Evolutionary conservation across 2,797 vertebrate species (phyloP), one percentile per base, ranked within the genome.

Genomic region (Muraenolepis orangiensis): DNA sequence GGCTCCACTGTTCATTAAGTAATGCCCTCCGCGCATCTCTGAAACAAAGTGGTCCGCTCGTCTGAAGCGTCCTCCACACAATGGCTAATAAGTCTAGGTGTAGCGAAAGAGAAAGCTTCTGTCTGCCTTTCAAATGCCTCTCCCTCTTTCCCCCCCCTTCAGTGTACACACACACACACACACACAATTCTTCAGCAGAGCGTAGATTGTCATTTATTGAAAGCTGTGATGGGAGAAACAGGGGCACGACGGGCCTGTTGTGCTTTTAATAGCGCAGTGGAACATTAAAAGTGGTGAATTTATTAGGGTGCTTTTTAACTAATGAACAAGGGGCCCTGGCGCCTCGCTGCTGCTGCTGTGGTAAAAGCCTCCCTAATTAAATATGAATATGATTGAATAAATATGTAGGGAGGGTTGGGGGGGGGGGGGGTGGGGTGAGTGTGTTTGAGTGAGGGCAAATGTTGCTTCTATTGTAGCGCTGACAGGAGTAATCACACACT

Each of bases 121-220:
- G n/a, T n/a, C n/a, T n/a, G 74, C 78, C 85, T 90, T 88, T 90
- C 86, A 89, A 88, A 88, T 83, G 80, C 85, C 26, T 16, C 6
- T 14, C 20, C 30, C 6, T 11, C 29, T 8, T 30, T 57, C 26
- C 6, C 28, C 12, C 3, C n/a, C 23, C 18, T 6, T 10, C 5
- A 2, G 11, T 12, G 2, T 10, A 40, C 38, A 40, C 38, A 46
- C 40, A 46, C 40, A 46, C 40, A 46, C 40, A 46, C 40, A 46
- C 40, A 46, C 23, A 64, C 57, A 29, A 64, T 69, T 76, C n/a
- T n/a, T 32, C 68, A 30, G 76, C 42, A 18, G 85, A 87, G 87
- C 86, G 80, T 83, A 73, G 84, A 90, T 91, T 90, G 89, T 91
- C 88, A 86, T 93, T 93, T 93, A 94, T 93, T 92, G 90, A 92